Evolutionary conservation across 2,888 invertebrate genomes (phyloP).

Genomic region (Carcina quercana): DNA sequence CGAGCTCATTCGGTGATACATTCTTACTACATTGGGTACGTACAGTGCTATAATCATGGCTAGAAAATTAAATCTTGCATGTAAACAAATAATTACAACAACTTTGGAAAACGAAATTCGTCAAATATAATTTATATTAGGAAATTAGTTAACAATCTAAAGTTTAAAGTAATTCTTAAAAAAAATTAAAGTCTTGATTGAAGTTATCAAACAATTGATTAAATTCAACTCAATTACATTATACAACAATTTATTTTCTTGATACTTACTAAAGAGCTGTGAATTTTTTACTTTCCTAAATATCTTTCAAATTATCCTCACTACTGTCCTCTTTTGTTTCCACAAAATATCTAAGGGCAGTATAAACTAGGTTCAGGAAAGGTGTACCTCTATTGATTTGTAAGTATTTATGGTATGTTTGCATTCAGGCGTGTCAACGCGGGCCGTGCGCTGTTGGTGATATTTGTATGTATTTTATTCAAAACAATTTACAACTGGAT

Average conservation of each 20-base stretch:
- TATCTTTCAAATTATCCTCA: background rate
- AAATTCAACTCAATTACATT: no score
- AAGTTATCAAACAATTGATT: no score
- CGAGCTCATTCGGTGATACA: conserved; percentile 59
- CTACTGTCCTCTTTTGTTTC: conserved; percentile 5
- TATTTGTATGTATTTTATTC: conserved; percentile 68
- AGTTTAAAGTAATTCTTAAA: no score
- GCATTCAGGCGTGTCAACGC: conserved; percentile 41
- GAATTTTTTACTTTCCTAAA: no score
- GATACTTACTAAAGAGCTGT: no score
- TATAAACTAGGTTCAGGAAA: conserved; percentile 39
- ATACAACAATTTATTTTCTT: no score
- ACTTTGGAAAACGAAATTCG: no score
- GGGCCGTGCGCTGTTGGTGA: conserved; percentile 60
- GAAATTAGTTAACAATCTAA: no score
- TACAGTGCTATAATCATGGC: conserved; percentile 63
- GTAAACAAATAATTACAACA: no score
- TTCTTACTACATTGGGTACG: conserved; percentile 68
- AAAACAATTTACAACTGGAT: conserved; percentile 44
- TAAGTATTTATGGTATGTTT: conserved; percentile 53
- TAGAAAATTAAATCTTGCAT: conserved; percentile 50
- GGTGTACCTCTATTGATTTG: conserved; percentile 57
- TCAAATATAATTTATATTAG: no score
- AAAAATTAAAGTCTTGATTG: no score
- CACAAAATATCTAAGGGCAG: conserved; percentile 25